Evolutionary conservation across 1,140 invertebrate genomes (phyloP), one percentile per base, ranked within the genome.

Genomic region (Meteorus sp.): DNA sequence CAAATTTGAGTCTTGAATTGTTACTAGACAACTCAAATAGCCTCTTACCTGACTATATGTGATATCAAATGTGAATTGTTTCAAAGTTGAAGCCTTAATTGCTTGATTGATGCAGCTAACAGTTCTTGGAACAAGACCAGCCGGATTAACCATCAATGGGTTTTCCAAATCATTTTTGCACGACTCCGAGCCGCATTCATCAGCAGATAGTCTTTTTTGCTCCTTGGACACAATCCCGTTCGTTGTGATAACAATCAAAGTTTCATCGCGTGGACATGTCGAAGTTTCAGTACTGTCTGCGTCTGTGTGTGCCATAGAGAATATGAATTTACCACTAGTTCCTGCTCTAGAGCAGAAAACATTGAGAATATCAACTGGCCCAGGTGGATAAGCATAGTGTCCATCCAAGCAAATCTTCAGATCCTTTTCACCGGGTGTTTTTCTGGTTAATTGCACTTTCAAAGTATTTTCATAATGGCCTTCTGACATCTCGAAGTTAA

Each of bases 371-470:
- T 73, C 67, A 0, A 4, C 15, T 0, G 45, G 45, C 0, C 52
- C 1, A 3, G 52, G n/a, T 3, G 70, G 60, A 58, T 74, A 78
- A 8, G 48, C 66, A 22, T 75, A 72, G 2, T 63, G 61, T 1
- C 58, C 73, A 27, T 77, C 72, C 7, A 79, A 25, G 55, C 76
- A 78, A 44, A 82, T 69, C 65, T 78, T 68, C 1, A 66, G 64
- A 48, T 76, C 70, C 15, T 73, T 71, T 37, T 78, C 67, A 17
- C 66, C 71, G 7, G 72, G 69, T 11, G 65, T 66, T 2, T 52
- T 59, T 50, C 72, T 71, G 3, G 65, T 79, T 5, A 81, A 15
- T 3, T 64, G 57, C 9, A 72, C 19, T 63, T 72, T 71, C 3
- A 78, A 4, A 27, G 54, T 65, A 15, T 74, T 76, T 1, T 57